These are phyloP conservation scores for Columba janthina DNA, from an alignment of 2,113 vertebrate species.

Conservation along the genomic window DNA sequence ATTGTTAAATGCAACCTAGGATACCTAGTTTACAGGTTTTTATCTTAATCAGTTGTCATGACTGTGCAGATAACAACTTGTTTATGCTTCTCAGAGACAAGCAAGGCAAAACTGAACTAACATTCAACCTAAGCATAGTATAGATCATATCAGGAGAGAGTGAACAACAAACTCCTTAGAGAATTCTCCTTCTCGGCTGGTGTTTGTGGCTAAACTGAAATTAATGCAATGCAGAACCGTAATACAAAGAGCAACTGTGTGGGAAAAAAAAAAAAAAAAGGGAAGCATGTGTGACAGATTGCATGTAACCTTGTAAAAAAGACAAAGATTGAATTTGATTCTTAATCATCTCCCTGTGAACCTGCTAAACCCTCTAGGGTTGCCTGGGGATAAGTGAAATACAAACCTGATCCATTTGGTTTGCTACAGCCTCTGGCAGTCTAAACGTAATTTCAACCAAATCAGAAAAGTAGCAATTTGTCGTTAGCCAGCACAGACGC, in stretches of 20 bases:
- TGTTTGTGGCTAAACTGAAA: constrained; percentile 23
- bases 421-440: constrained; percentile 20
- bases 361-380: not conserved
- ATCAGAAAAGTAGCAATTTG: constrained; percentile 14
- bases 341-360: constrained; percentile 11
- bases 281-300: constrained; percentile 24
- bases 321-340: not conserved
- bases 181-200: not conserved
- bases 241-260: constrained; percentile 1
- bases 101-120: not conserved
- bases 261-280: not conserved
- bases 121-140: not conserved
- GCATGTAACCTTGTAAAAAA: constrained; percentile 4
- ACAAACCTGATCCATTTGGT: constrained; percentile 31
- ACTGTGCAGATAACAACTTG: not conserved
- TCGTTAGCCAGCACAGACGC: not conserved
- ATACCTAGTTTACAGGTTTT: not conserved
- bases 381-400: constrained; percentile 34
- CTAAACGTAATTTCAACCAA: constrained; percentile 8
- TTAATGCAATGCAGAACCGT: not conserved
- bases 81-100: not conserved
- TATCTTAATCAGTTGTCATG: not conserved
- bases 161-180: not conserved
- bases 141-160: not conserved
- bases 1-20: not conserved